Base-by-base conservation (phyloP, 1,140 invertebrate species). In the Bombus confusus region DNA sequence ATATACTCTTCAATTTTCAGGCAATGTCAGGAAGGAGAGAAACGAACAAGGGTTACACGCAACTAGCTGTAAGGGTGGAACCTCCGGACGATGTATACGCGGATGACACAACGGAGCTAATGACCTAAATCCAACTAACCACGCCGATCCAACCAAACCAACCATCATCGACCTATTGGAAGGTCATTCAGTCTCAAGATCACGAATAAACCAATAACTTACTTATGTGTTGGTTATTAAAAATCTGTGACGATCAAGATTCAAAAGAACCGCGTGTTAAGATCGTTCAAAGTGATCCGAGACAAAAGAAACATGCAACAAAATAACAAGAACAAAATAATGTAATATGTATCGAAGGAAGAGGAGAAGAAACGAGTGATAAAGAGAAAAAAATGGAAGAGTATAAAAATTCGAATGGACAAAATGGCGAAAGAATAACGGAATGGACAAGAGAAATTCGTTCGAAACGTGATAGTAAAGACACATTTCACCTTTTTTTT, bases 81-180 rank as follows among this genome's bases (percentile, higher is more conserved):
- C 93, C 92, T n/a, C 86, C 92, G 10, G 94, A 95, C 47, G 95
- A 95, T 0, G 80, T 73, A 12, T 93, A 95, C 47, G 90, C 86
- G 9, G 93, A 95, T 69, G 94, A 95, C 85, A 93, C 93, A 64
- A 94, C 93, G 34, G 94, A 95, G 79, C 88, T 95, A 76, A 95
- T 95, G 91, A 95, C 94, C 83, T 95, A 95, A 85, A 93, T 77
- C 68, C 18, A 22, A 22, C 47, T 52, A 22, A 52, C 62, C 41
- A 83, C 57, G 68, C 57, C 78, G 31, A 90, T 41, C 68, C 68
- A 82, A 69, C 64, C 66, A 39, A 43, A 76, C 89, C 84, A 91
- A 80, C 66, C 64, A 64, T 81, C 87, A 86, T 87, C 87, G 77
- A 80, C 52, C 43, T 75, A 39, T 81, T 82, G 37, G 87, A 90